A percentile compares a stretch with the other conserved stretches of the same genome.
phyloP scores from a whole-genome alignment of 2,113 vertebrate species.

The Dinomys branickii region DNA sequence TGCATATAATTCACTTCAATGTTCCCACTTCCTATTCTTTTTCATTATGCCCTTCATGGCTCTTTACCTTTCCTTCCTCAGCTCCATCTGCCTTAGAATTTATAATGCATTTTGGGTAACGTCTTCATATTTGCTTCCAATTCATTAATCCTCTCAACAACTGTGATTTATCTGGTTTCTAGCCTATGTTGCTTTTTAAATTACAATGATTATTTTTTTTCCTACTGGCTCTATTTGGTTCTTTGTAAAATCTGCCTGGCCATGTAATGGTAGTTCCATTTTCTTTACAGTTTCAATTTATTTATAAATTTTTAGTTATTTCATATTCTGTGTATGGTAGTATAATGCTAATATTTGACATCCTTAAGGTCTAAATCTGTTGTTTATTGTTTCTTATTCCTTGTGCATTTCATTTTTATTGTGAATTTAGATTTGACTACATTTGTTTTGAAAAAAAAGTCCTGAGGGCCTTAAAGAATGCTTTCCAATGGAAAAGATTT shows the following conservation, averaged over 20 bases:
- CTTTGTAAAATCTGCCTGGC: conserved; percentile 6
- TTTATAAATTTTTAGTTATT: conserved; percentile 37
- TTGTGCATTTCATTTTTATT: conserved; percentile 19
- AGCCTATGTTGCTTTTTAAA: background rate
- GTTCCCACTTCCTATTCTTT: background rate
- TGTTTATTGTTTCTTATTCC: background rate
- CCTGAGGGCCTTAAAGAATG: background rate
- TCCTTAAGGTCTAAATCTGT: background rate
- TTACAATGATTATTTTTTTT: background rate
- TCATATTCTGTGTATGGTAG: background rate
- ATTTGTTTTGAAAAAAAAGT: conserved; percentile 41
- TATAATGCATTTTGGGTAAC: background rate
- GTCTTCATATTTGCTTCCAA: background rate
- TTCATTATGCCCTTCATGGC: background rate
- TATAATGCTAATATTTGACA: background rate
- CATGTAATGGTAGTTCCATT: background rate
- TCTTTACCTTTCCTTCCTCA: background rate
- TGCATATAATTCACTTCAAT: background rate
- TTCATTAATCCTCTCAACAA: conserved; percentile 7
- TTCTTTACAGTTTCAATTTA: conserved; percentile 36
- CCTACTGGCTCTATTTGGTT: background rate
- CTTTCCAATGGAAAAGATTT: background rate
- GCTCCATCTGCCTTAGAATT: conserved; percentile 25
- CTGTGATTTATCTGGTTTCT: background rate
- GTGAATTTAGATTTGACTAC: background rate